phyloP scores from a whole-genome alignment of 2,888 invertebrate species.

The Cinara cedri region DNA sequence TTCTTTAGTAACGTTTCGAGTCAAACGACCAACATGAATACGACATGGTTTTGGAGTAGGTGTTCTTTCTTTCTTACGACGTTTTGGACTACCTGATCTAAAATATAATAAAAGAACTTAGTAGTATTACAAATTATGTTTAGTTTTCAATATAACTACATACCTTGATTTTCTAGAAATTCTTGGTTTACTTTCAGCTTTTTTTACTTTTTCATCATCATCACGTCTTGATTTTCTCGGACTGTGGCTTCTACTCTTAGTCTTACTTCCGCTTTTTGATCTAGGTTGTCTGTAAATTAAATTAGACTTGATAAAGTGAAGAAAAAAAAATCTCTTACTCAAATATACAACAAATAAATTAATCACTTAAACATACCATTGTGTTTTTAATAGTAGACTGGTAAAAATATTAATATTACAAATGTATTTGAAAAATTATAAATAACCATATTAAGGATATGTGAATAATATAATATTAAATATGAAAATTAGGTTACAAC shows the following conservation, averaged over 20 bases:
- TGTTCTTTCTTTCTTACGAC: slow-evolving; percentile 79
- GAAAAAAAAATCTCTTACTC: neutral
- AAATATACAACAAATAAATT: neutral
- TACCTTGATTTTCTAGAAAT: slow-evolving; percentile 59
- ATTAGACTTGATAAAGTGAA: neutral
- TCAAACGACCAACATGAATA: slow-evolving; percentile 91
- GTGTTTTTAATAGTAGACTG: no score
- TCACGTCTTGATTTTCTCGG: slow-evolving; percentile 58
- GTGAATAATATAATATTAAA: no score
- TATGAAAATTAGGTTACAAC: no score
- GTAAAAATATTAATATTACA: no score
- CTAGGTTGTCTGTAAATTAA: slow-evolving; percentile 23
- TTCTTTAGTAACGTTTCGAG: slow-evolving; percentile 89
- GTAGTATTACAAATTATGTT: neutral
- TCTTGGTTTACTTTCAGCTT: slow-evolving; percentile 62
- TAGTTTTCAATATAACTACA: neutral
- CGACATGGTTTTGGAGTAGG: slow-evolving; percentile 90
- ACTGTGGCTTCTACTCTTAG: slow-evolving; percentile 61
- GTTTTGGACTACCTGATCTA: slow-evolving; percentile 71
- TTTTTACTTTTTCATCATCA: slow-evolving; percentile 60
- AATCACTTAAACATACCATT: slow-evolving; percentile 63
- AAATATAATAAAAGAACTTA: slow-evolving; percentile 10
- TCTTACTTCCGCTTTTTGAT: slow-evolving; percentile 55
- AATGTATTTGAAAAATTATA: no score
- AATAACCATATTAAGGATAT: no score